phyloP scores from a whole-genome alignment of 1,140 invertebrate species.

The Trichonephila clavata region DNA sequence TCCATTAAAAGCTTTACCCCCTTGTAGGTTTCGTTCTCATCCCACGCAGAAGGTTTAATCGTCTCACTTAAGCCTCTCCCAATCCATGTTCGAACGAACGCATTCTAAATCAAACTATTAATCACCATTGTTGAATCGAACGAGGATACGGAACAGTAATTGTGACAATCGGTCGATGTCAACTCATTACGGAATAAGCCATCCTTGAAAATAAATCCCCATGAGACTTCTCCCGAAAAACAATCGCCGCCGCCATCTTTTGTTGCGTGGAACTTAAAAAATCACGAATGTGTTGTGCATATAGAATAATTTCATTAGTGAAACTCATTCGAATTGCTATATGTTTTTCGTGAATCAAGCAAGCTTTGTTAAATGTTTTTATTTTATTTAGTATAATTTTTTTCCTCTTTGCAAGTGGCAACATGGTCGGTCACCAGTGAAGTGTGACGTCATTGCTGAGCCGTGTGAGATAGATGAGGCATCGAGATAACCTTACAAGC shows the following conservation, averaged over 20 bases:
- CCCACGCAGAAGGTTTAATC: constrained; percentile 34
- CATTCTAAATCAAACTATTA: constrained; percentile 21
- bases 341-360: constrained; percentile 11
- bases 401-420: constrained; percentile 26
- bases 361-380: constrained; percentile 2
- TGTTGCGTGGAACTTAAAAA: background rate
- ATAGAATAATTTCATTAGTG: background rate
- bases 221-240: background rate
- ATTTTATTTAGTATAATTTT: background rate
- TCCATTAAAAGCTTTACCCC: background rate
- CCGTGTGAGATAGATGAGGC: constrained; percentile 21
- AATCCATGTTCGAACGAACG: background rate
- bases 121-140: constrained; percentile 26
- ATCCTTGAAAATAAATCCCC: constrained; percentile 50
- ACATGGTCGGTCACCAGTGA: constrained; percentile 15
- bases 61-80: constrained; percentile 15
- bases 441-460: constrained; percentile 58
- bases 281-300: constrained; percentile 8
- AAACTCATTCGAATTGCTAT: background rate
- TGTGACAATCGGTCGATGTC: constrained; percentile 42
- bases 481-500: background rate
- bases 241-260: background rate
- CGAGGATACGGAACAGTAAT: constrained; percentile 19
- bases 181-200: constrained; percentile 46
- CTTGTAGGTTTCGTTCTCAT: constrained; percentile 19